Evolutionary conservation across 2,797 vertebrate species (phyloP).

Genomic region (Acanthis flammea): DNA sequence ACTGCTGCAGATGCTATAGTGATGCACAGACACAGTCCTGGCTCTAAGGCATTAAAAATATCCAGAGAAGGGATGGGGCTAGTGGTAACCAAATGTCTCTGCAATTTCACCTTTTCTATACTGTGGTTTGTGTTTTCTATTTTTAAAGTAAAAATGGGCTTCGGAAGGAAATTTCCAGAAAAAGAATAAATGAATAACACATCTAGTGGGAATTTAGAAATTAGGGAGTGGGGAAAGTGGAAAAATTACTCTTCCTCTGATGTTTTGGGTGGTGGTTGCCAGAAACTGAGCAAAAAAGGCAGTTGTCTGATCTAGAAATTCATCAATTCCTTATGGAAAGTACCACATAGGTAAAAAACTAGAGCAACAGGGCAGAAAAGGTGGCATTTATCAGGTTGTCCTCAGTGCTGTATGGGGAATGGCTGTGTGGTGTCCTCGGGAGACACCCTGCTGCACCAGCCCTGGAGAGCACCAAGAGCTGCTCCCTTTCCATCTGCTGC

Average conservation of each 20-base stretch:
- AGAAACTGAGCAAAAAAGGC: not conserved
- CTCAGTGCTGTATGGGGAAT: accelerated
- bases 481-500: not conserved
- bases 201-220: not conserved
- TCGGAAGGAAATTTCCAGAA: not conserved
- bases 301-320: not conserved
- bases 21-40: not conserved
- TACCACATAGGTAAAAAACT: not conserved
- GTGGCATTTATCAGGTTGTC: not conserved
- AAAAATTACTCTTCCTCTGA: not conserved
- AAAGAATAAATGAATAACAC: not conserved
- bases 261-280: not conserved
- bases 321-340: not conserved
- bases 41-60: not conserved
- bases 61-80: not conserved
- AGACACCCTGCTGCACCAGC: not conserved
- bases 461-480: not conserved
- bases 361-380: not conserved
- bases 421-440: not conserved
- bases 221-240: not conserved
- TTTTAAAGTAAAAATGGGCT: not conserved
- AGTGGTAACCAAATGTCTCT: not conserved
- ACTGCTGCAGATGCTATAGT: not conserved
- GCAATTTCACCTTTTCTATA: not conserved
- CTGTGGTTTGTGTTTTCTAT: not conserved